Evolutionary conservation across 92 coral and sea anemone species (phyloP).

Genomic region (Hydrozoanthus gracilis): DNA sequence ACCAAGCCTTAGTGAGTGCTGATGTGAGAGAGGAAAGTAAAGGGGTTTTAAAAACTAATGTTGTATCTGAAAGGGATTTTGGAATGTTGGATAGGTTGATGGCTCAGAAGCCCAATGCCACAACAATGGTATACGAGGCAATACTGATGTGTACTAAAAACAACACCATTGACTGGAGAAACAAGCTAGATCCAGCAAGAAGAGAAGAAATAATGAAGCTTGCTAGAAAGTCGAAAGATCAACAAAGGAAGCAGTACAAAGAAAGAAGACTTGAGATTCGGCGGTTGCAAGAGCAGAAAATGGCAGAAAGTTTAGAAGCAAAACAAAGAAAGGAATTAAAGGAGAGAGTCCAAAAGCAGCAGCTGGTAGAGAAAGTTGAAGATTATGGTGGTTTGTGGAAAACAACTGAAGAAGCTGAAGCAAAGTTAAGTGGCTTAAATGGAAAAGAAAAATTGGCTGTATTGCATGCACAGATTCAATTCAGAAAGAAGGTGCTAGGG

Average conservation of each 20-base stretch:
- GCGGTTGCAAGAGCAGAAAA: slow-evolving; percentile 34
- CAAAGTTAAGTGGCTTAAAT: background rate
- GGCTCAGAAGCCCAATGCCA: slow-evolving; percentile 20
- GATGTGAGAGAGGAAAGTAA: background rate
- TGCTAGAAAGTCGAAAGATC: slow-evolving; percentile 32
- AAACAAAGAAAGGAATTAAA: slow-evolving; percentile 37
- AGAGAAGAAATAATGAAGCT: slow-evolving; percentile 35
- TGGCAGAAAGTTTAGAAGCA: slow-evolving; percentile 33
- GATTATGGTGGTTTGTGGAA: slow-evolving; percentile 46
- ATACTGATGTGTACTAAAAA: slow-evolving; percentile 36
- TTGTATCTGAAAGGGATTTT: slow-evolving; percentile 36
- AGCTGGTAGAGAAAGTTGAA: slow-evolving; percentile 36
- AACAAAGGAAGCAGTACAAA: slow-evolving; percentile 34
- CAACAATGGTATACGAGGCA: slow-evolving; percentile 41
- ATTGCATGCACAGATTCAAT: slow-evolving; percentile 38
- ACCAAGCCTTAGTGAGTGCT: background rate
- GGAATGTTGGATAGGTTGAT: slow-evolving; percentile 27
- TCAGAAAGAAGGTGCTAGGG: slow-evolving; percentile 44
- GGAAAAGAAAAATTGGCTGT: slow-evolving; percentile 21
- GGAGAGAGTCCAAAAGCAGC: slow-evolving; percentile 41
- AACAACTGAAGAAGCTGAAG: slow-evolving; percentile 2
- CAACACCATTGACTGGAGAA: slow-evolving; percentile 28
- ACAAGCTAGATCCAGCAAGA: slow-evolving; percentile 11
- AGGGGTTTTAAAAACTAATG: slow-evolving; percentile 14
- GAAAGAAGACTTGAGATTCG: slow-evolving; percentile 25